A percentile compares a stretch with the other conserved stretches of the same genome.
phyloP scores from a whole-genome alignment of 2,113 vertebrate genomes.

The Cryptomyrus ogoouensis region DNA sequence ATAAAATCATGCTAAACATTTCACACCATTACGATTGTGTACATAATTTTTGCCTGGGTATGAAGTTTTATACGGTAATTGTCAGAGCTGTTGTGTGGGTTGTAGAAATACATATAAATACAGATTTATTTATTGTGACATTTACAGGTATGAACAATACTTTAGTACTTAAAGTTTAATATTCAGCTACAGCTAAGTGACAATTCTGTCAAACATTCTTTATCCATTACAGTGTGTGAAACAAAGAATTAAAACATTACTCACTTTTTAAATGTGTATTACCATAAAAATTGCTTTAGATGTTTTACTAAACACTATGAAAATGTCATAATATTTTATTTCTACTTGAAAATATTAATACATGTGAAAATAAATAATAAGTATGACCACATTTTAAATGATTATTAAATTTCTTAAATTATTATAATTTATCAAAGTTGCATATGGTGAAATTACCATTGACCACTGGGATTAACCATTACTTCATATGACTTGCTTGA shows the following conservation, averaged over 20 bases:
- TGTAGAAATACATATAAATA: background rate
- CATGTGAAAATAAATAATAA: background rate
- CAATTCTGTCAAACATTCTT: background rate
- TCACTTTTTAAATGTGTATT: background rate
- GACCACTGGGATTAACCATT: background rate
- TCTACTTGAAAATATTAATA: background rate
- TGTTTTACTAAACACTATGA: background rate
- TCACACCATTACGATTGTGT: background rate
- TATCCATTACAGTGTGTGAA: background rate
- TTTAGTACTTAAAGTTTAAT: background rate
- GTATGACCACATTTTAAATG: background rate
- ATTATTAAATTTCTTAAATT: background rate
- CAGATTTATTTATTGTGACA: too few relatives aligned
- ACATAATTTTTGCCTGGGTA: background rate
- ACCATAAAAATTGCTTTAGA: background rate
- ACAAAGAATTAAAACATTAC: background rate
- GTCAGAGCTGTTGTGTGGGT: background rate
- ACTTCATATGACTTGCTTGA: background rate
- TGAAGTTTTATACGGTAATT: background rate
- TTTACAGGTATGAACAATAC: background rate
- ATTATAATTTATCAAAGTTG: background rate
- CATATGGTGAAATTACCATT: background rate
- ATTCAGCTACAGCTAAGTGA: background rate
- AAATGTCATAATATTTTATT: background rate
- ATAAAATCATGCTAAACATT: background rate